Evolutionary conservation across 2,888 invertebrate species (phyloP), one percentile per base, ranked within the genome.

Genomic region (Cancer borealis): DNA sequence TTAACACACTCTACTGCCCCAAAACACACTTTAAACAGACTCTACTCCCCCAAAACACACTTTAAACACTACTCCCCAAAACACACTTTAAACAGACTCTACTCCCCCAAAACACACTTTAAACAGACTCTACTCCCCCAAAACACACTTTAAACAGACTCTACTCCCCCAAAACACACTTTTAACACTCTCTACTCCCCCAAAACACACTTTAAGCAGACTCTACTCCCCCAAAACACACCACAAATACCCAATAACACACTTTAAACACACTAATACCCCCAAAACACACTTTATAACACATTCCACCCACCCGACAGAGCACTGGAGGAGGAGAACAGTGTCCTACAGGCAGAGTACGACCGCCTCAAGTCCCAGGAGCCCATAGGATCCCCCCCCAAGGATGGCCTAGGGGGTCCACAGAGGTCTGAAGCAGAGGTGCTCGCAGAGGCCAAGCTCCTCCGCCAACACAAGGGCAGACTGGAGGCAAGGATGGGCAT

Each of bases 401-500:
- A 95, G 26, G 93, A 95, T 88, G 92, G 88, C 84, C 79, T 73
- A 10, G 91, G 88, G 26, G 89, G 49, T 4, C 90, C 73, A 0
- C 95, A 95, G 92, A 92, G 95, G 8, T 95, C 95, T 88, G 96
- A 97, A 94, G 96, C 96, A 91, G 98, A 99, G 96, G 98, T 99
- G 97, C 98, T 99, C 97, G 99, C 99, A 3, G 99, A 99, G 96
- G 99, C 99, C 0, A 98, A 99, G 96, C 97, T 99, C 95, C 97
- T 99, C 96, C 97, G 99, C 47, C 99, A 99, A 97, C 99, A 99
- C 97, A 99, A 99, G 97, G 98, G 98, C 0, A 98, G 99, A 39
- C 97, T 99, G 96, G 99, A 99, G 97, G 99, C 99, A 0, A 97
- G 99, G 96, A 99, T 99, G 99, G 98, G 99, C 97, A 99, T 99